These are phyloP conservation scores for Varanus salvator DNA, from an alignment of 2,113 vertebrate genomes.

Conservation along the genomic window DNA sequence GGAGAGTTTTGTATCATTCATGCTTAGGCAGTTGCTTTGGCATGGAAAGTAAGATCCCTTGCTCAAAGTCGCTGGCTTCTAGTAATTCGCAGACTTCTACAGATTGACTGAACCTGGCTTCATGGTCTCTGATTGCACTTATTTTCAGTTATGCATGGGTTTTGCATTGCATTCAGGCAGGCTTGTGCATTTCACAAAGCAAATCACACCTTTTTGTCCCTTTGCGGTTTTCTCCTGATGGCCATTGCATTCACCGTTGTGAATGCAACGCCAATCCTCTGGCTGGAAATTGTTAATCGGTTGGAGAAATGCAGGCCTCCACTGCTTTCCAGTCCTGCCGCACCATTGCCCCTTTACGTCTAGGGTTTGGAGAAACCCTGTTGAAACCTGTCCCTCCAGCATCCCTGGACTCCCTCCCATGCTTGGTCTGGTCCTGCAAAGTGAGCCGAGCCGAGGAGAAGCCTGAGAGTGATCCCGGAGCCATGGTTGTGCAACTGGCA, in stretches of 20 bases:
- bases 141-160: background rate
- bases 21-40: slow-evolving; percentile 30
- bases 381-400: too few species aligned
- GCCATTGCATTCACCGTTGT: background rate
- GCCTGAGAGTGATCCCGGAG: too few species aligned
- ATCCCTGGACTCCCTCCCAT: too few species aligned
- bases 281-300: background rate
- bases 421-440: too few species aligned
- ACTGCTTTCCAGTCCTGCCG: background rate
- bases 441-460: too few species aligned
- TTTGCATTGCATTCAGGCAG: background rate
- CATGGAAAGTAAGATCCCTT: slow-evolving; percentile 19
- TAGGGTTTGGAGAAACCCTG: too few species aligned
- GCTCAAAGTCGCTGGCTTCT: background rate
- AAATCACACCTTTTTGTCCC: background rate
- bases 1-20: background rate
- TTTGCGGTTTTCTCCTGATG: background rate
- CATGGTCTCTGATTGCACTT: slow-evolving; percentile 4
- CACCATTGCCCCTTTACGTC: too few species aligned
- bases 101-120: slow-evolving; percentile 21
- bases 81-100: slow-evolving; percentile 11
- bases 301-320: background rate
- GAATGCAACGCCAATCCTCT: background rate
- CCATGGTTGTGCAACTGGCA: too few species aligned
- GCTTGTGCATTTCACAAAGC: background rate